These are phyloP conservation scores for Phthorimaea operculella DNA, from an alignment of 1,140 invertebrate genomes.

Conservation along the genomic window DNA sequence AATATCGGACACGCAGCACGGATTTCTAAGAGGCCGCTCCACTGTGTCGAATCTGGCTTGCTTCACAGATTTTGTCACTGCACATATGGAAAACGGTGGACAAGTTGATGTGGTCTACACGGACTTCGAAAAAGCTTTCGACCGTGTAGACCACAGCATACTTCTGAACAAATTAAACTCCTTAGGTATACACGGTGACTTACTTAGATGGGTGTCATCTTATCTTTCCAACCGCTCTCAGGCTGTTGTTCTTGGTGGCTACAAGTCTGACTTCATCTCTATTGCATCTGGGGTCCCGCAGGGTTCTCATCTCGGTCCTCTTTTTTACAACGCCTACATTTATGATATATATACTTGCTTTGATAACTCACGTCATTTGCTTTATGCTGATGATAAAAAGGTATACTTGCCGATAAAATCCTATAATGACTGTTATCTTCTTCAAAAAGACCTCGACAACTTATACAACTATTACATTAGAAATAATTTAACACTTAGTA, in stretches of 20 bases:
- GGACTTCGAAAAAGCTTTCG: constrained; percentile 28
- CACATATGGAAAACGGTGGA: constrained; percentile 13
- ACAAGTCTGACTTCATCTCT: constrained; percentile 9
- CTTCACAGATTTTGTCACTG: constrained; percentile 13
- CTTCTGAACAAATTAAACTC: not conserved
- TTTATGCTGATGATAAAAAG: constrained; percentile 4
- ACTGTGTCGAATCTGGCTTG: constrained; percentile 19
- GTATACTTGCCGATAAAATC: not conserved
- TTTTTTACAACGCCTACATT: constrained; percentile 7
- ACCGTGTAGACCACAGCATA: constrained; percentile 15
- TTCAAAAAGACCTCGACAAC: not conserved
- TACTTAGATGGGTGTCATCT: not conserved
- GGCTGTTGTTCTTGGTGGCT: constrained; percentile 16
- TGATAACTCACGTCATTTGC: not conserved
- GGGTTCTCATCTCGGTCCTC: constrained; percentile 4
- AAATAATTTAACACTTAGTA: constrained; percentile 2
- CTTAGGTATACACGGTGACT: constrained; percentile 5
- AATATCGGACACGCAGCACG: constrained; percentile 1
- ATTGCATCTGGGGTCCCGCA: constrained; percentile 18
- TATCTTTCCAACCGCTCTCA: constrained; percentile 11
- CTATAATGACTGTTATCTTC: not conserved
- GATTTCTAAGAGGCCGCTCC: constrained; percentile 7
- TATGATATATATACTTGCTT: constrained; percentile 1
- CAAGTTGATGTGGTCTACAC: constrained; percentile 30
- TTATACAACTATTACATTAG: constrained; percentile 3